These are phyloP conservation scores for Eulacestoma nigropectus DNA, from an alignment of 2,113 vertebrate species.

Conservation along the genomic window DNA sequence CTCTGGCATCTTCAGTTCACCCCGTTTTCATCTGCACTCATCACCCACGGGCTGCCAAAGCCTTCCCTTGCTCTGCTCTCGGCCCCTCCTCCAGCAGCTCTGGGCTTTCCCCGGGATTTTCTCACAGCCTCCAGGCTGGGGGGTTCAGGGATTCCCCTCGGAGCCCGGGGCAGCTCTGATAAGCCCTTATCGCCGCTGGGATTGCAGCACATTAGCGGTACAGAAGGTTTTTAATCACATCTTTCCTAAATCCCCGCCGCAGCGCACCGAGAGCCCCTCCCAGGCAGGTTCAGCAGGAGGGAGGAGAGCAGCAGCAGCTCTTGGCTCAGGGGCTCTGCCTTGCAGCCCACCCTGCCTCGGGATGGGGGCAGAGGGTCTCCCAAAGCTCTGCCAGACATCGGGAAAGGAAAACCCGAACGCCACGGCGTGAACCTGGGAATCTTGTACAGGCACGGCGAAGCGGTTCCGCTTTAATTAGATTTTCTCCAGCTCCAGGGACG, in stretches of 20 bases:
- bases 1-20: not conserved
- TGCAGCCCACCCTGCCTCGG: not conserved
- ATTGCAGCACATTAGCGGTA: not conserved
- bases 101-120: not conserved
- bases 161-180: rapidly evolving
- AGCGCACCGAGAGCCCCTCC: not conserved
- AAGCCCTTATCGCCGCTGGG: not conserved
- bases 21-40: not conserved
- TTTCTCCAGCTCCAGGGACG: slow-evolving; percentile 10
- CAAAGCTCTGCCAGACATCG: not conserved
- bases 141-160: not conserved
- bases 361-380: not conserved
- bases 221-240: not conserved
- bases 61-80: not conserved
- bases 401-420: not conserved
- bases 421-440: not conserved
- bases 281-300: not conserved
- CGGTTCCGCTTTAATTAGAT: slow-evolving; percentile 53
- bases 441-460: not conserved
- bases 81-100: too few species aligned
- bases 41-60: not conserved
- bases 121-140: not conserved
- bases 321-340: not conserved
- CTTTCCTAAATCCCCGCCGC: rapidly evolving
- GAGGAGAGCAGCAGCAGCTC: not conserved